Base-by-base conservation (phyloP, 2,113 vertebrate species). In the Pseudorectes ferrugineus region DNA sequence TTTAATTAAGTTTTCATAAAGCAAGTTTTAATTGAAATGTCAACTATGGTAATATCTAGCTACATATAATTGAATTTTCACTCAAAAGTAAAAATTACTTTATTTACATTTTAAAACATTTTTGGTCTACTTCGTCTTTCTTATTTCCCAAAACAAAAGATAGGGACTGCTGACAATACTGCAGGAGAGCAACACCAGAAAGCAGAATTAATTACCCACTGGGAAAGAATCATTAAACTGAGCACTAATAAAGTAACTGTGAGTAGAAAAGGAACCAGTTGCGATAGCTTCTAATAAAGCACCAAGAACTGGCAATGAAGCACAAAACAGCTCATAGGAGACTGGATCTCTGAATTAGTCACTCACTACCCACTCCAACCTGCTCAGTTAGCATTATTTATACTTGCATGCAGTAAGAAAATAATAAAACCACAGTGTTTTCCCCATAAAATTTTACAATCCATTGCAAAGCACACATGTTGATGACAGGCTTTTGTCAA, bases 1-100 rank as follows among this genome's bases (percentile, higher is more conserved):
- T 85, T 89, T 89, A 96, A 95, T 91, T 91, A 85, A 71, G 40
- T 83, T 82, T 95, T 80, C 55, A 80, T 74, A 91, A 80, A 83
- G 62, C 51, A 92, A 77, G 26, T 74, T 80, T 81, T 84, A 92
- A 93, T 48, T 92, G 78, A 93, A 94, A 71, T 14, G 59, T 74
- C 45, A 79, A 86, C 74, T 90, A 85, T 17, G 14, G 40, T 51
- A 90, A 88, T 80, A 83, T 9, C 28, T 71, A 84, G 16, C 40
- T 59, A 77, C 21, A 33, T 57, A 36, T 83, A 96, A 93, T 24
- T 79, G n/a, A 66, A 88, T 88, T 89, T 85, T 65, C 46, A 65
- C 10, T 79, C 62, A 66, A n/a, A 85, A 90, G n/a, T 71, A 75
- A 78, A 85, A 91, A 46, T 21, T 66, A 46, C 11, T 61, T 73